These are phyloP conservation scores for Bruchidius siliquastri DNA, from an alignment of 2,888 invertebrate genomes.

Conservation along the genomic window DNA sequence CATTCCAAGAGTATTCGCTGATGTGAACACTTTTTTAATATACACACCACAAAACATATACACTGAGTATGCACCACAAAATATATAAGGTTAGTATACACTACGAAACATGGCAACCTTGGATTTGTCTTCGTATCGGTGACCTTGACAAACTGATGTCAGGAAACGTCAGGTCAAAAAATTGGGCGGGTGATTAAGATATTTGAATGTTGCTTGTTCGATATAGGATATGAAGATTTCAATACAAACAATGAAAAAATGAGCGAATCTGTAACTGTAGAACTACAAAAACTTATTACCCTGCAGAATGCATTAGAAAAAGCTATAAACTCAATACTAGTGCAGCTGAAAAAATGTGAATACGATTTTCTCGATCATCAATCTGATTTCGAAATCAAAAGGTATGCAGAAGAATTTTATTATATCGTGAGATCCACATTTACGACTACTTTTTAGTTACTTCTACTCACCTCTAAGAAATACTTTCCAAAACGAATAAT, in stretches of 20 bases:
- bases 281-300: slow-evolving; percentile 33
- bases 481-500: too few relatives aligned
- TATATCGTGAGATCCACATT: too few relatives aligned
- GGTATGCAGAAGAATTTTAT: slow-evolving; percentile 1
- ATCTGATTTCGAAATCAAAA: slow-evolving; percentile 13
- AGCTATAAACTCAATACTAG: slow-evolving; percentile 23
- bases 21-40: too few relatives aligned
- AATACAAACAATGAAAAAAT: not conserved
- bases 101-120: too few relatives aligned
- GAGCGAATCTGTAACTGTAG: slow-evolving; percentile 10
- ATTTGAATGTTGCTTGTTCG: not conserved
- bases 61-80: too few relatives aligned
- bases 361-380: slow-evolving; percentile 16
- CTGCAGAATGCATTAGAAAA: slow-evolving; percentile 34
- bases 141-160: too few relatives aligned
- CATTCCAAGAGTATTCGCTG: too few relatives aligned
- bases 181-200: not conserved
- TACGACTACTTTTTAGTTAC: too few relatives aligned
- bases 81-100: too few relatives aligned
- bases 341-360: slow-evolving; percentile 24
- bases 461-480: too few relatives aligned
- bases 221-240: not conserved
- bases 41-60: too few relatives aligned
- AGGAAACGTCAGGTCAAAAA: not conserved
- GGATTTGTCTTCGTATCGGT: too few relatives aligned